phyloP scores from a whole-genome alignment of 2,113 vertebrate genomes.

The Actenoides hombroni region DNA sequence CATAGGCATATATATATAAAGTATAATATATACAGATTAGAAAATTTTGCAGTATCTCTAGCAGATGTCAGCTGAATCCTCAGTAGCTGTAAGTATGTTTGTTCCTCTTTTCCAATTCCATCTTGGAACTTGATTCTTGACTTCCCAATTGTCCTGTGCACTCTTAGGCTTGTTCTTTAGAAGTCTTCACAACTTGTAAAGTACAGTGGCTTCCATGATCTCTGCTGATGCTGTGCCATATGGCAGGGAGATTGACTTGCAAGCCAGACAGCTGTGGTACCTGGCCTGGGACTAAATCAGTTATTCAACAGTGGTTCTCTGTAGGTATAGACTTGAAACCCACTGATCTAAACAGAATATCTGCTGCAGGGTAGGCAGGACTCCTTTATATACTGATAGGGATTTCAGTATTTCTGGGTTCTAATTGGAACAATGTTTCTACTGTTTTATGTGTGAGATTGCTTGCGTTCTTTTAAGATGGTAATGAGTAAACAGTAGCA shows the following conservation, averaged over 20 bases:
- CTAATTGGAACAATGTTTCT: not conserved
- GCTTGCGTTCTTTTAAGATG: not conserved
- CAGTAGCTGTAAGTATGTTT: not conserved
- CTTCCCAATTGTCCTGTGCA: not conserved
- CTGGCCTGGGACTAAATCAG: not conserved
- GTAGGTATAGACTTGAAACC: not conserved
- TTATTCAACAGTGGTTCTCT: not conserved
- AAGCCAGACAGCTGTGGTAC: not conserved
- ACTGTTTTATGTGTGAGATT: not conserved
- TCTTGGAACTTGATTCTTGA: not conserved
- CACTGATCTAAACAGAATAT: not conserved
- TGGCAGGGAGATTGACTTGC: not conserved
- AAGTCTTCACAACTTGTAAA: not conserved
- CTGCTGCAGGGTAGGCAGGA: not conserved
- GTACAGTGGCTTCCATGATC: not conserved
- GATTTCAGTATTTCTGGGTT: not conserved
- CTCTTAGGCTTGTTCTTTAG: not conserved
- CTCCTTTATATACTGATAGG: not conserved
- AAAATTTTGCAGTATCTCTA: not conserved
- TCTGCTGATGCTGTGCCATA: not conserved
- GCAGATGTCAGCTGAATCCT: not conserved
- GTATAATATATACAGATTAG: not conserved
- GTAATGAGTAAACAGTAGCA: not conserved
- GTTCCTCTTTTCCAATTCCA: not conserved
- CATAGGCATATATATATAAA: rapidly evolving